Percentiles rank a stretch among this genome's conserved stretches.
Conservation (phyloP, 1,140 invertebrate species). For the Arctopsyche grandis region DNA sequence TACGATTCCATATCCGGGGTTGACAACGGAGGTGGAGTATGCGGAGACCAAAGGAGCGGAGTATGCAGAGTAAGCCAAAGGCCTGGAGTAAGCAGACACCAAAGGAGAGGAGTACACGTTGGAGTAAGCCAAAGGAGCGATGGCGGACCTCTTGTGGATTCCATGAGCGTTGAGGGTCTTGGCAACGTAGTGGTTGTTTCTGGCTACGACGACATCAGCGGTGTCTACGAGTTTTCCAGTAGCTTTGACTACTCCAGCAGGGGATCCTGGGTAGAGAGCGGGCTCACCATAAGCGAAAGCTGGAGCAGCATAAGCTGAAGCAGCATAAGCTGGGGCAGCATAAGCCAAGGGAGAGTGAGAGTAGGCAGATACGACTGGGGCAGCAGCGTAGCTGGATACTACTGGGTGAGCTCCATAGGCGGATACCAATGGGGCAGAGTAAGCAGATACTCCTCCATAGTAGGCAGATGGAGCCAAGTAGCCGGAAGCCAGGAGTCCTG, state of each 20-base stretch:
- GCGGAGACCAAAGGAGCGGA: conserved; percentile 38
- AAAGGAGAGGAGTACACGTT: conserved; percentile 50
- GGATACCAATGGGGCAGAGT: conserved; percentile 55
- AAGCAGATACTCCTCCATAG: conserved; percentile 48
- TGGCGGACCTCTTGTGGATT: conserved; percentile 56
- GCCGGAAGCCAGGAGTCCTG: conserved; percentile 59
- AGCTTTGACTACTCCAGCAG: conserved; percentile 60
- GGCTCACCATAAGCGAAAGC: conserved; percentile 54
- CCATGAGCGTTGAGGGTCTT: conserved; percentile 60
- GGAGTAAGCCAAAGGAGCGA: conserved; percentile 60
- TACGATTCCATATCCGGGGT: conserved; percentile 8
- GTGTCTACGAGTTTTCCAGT: conserved; percentile 62
- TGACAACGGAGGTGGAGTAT: conserved; percentile 35
- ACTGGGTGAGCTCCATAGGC: conserved; percentile 59
- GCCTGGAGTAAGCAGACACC: conserved; percentile 46
- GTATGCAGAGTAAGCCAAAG: conserved; percentile 43
- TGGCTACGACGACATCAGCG: conserved; percentile 64
- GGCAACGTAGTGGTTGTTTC: conserved; percentile 62
- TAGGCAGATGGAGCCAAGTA: conserved; percentile 7
- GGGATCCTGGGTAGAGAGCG: conserved; percentile 45
- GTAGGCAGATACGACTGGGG: conserved; percentile 39
- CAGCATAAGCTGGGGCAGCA: conserved; percentile 29
- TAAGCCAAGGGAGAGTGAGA: not conserved
- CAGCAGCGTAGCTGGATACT: conserved; percentile 55
- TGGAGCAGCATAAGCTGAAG: conserved; percentile 54